phyloP scores from a whole-genome alignment of 2,797 vertebrate genomes.

The Amphiprion clarkii region DNA sequence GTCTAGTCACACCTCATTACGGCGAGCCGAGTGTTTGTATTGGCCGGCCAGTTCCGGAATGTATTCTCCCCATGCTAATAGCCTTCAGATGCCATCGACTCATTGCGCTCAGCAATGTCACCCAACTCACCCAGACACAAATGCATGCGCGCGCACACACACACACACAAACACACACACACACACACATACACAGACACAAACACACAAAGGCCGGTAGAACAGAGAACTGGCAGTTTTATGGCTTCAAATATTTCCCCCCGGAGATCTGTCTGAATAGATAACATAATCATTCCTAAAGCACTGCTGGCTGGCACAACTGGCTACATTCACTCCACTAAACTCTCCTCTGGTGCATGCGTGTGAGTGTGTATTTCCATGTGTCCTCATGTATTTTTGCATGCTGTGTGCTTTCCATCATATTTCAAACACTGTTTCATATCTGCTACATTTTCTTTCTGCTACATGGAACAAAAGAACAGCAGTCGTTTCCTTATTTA shows the following conservation, averaged over 20 bases:
- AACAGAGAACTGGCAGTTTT: conserved; percentile 67
- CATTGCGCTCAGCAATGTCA: conserved; percentile 79
- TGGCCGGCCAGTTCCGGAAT: conserved; percentile 83
- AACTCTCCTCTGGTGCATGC: conserved; percentile 33
- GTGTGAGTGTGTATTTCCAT: conserved; percentile 30
- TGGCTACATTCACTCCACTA: conserved; percentile 49
- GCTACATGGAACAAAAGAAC: not conserved
- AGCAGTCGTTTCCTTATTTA: not conserved
- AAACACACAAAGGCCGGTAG: conserved; percentile 6
- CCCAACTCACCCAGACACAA: conserved; percentile 48
- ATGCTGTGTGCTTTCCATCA: conserved; percentile 2
- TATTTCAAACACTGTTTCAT: not conserved
- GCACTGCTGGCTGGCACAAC: conserved; percentile 57
- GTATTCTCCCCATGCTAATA: conserved; percentile 84
- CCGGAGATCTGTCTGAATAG: conserved; percentile 74
- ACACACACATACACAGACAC: conserved; percentile 14
- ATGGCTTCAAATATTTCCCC: conserved; percentile 71
- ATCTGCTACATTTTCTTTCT: not conserved
- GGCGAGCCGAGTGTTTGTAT: conserved; percentile 79
- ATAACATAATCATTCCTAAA: conserved; percentile 75
- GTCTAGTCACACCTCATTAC: conserved; percentile 86
- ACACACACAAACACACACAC: conserved; percentile 7
- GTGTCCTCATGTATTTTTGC: conserved; percentile 3
- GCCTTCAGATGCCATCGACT: conserved; percentile 83
- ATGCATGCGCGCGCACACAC: not conserved